Conservation (phyloP, 2,888 invertebrate genomes). For the Hyalella azteca region DNA sequence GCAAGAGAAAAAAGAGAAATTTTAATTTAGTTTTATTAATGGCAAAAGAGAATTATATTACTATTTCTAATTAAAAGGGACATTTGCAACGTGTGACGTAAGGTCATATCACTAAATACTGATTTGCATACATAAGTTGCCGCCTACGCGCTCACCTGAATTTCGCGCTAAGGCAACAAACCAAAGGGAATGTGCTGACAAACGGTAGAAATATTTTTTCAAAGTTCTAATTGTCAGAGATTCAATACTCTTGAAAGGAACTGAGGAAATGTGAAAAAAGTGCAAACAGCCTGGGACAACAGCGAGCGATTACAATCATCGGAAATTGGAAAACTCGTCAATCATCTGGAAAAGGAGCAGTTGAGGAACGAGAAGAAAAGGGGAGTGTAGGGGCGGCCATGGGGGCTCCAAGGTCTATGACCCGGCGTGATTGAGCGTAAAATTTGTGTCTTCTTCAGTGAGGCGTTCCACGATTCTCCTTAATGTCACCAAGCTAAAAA, state of each 20-base stretch:
- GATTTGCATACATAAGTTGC: too few relatives aligned
- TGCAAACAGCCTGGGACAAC: background rate
- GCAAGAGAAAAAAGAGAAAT: too few relatives aligned
- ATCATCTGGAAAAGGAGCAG: background rate
- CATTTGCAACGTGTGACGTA: too few relatives aligned
- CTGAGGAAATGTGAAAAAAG: background rate
- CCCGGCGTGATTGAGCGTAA: background rate
- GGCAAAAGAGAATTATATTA: too few relatives aligned
- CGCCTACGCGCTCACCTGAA: too few relatives aligned
- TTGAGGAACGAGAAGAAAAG: background rate
- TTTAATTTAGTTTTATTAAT: too few relatives aligned
- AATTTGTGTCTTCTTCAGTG: conserved; percentile 7
- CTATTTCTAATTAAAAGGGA: too few relatives aligned
- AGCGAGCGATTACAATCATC: background rate
- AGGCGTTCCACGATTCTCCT: background rate
- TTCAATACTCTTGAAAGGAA: too few relatives aligned
- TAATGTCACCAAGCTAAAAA: background rate
- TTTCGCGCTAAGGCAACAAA: too few relatives aligned
- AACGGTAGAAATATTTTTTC: background rate
- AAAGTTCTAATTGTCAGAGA: too few relatives aligned
- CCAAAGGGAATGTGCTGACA: background rate
- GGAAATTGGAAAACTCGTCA: background rate
- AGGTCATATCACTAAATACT: too few relatives aligned
- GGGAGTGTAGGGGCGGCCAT: background rate
- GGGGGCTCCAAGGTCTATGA: background rate